These are phyloP conservation scores for Natator depressus DNA, from an alignment of 2,113 vertebrate species.

Conservation along the genomic window DNA sequence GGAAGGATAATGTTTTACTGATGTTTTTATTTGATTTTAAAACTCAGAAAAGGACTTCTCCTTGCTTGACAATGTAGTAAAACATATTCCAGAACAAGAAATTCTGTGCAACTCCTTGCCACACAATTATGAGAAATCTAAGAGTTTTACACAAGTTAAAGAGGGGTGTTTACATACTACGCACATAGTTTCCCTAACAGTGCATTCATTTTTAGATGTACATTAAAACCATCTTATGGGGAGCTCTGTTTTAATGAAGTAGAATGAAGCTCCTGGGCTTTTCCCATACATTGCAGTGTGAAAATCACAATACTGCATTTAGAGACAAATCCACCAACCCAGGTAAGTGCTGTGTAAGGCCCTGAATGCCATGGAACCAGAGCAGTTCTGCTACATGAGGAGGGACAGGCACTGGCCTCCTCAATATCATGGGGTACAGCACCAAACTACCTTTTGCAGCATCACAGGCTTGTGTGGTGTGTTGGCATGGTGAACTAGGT, in stretches of 20 bases:
- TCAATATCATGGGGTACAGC: background rate
- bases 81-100: background rate
- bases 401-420: background rate
- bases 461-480: background rate
- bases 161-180: background rate
- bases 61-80: background rate
- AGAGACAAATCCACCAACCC: background rate
- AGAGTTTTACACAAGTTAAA: no score
- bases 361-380: background rate
- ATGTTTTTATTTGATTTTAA: background rate
- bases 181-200: background rate
- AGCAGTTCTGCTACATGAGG: background rate
- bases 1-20: background rate
- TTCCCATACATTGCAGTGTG: background rate
- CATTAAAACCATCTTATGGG: background rate
- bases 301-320: background rate
- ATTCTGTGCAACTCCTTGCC: background rate
- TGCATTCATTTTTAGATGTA: background rate
- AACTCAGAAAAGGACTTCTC: slow-evolving; percentile 33
- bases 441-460: background rate
- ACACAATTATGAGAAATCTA: fast-evolving
- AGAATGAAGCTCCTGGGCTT: background rate
- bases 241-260: background rate
- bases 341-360: background rate
- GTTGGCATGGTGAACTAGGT: background rate